Conservation (phyloP, 2,113 vertebrate genomes). For the Cyphomyrus discorhynchus region DNA sequence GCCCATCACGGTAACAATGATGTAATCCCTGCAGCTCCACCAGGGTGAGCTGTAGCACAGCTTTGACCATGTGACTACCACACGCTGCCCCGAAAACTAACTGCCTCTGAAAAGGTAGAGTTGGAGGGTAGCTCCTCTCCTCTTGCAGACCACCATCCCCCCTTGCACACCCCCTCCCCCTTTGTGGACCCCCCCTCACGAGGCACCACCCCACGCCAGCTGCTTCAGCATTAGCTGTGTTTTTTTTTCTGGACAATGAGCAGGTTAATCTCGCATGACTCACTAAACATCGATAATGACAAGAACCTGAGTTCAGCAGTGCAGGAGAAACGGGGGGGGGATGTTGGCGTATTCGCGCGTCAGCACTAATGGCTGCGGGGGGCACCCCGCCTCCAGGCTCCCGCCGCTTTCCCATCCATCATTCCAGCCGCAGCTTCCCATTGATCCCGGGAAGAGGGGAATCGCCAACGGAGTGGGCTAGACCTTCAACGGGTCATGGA, state of each 20-base stretch:
- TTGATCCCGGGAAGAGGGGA: not conserved
- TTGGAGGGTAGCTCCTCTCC: too few species aligned
- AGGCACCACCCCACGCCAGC: not conserved
- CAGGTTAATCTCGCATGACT: not conserved
- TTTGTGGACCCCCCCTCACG: not conserved
- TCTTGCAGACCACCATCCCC: too few species aligned
- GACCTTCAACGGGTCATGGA: not conserved
- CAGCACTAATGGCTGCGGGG: not conserved
- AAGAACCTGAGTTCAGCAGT: not conserved
- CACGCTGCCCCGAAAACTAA: not conserved
- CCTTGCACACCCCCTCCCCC: not conserved
- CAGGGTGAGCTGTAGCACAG: not conserved
- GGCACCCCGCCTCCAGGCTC: not conserved
- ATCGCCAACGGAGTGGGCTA: not conserved
- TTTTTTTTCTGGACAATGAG: not conserved
- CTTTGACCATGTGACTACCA: not conserved
- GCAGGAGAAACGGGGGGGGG: not conserved
- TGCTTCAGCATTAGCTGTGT: not conserved
- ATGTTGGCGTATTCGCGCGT: not conserved
- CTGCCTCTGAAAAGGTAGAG: too few species aligned
- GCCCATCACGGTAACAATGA: not conserved
- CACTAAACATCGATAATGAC: slow-evolving; percentile 3
- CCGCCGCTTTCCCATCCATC: not conserved
- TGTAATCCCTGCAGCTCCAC: not conserved
- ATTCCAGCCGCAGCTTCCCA: not conserved